Percentiles rank a stretch among this genome's conserved stretches.
phyloP scores from a whole-genome alignment of 2,888 invertebrate species.

The Ichneumon xanthorius region DNA sequence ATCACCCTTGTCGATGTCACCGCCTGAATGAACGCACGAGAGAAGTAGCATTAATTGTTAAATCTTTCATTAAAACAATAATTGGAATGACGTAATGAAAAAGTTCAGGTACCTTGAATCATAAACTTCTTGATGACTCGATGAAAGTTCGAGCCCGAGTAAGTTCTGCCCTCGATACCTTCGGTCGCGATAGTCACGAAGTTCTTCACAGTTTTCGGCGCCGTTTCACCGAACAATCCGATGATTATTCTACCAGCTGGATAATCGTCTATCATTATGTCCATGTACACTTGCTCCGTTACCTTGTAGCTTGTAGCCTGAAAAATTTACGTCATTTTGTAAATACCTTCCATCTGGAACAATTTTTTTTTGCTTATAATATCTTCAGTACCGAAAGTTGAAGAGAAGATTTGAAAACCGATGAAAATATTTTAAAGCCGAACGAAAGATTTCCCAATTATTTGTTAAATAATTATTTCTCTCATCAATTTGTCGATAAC shows the following conservation, averaged over 20 bases:
- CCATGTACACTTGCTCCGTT: slow-evolving; percentile 93
- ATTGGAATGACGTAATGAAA: not conserved
- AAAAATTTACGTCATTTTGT: not conserved
- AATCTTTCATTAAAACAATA: not conserved
- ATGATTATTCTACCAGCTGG: slow-evolving; percentile 92
- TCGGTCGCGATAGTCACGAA: slow-evolving; percentile 92
- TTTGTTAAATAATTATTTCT: not conserved
- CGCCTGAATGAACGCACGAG: slow-evolving; percentile 86
- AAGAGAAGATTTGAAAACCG: too few relatives aligned
- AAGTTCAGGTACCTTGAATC: slow-evolving; percentile 91
- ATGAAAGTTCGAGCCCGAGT: slow-evolving; percentile 93
- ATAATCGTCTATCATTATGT: slow-evolving; percentile 91
- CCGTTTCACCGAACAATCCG: slow-evolving; percentile 95
- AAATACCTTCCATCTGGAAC: not conserved
- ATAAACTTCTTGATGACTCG: slow-evolving; percentile 95
- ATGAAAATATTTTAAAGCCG: not conserved
- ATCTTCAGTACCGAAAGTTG: too few relatives aligned
- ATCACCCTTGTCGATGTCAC: slow-evolving; percentile 93
- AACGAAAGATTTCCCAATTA: not conserved
- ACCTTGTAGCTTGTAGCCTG: slow-evolving; percentile 89
- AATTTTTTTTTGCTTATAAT: not conserved
- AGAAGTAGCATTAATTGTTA: slow-evolving; percentile 7
- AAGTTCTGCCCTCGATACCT: slow-evolving; percentile 91
- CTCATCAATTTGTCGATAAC: not conserved
- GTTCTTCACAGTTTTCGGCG: slow-evolving; percentile 94